Evolutionary conservation across 2,113 vertebrate species (phyloP), one percentile per base, ranked within the genome.

Genomic region (Podiceps cristatus): DNA sequence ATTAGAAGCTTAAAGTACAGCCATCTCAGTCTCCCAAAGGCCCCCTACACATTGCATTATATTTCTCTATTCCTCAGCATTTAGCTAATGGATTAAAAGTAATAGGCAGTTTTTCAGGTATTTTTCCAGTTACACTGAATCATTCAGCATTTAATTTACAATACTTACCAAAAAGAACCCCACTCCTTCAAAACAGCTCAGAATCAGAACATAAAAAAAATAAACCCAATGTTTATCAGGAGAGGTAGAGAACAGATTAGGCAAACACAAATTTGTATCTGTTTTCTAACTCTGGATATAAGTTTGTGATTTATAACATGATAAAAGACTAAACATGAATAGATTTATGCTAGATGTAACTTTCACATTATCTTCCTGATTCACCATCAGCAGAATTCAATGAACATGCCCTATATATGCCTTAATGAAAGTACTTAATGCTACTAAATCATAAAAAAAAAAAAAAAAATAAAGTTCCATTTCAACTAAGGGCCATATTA

Each of bases 141-240:
- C 12, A 8, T 64, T 73, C 63, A 77, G 11, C 13, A 50, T 86
- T 86, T 74, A 17, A 25, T 76, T 91, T 83, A 28, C 2, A 58
- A 9, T 62, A 56, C 33, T 80, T 27, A 84, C 18, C 3, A 42
- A 64, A 33, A 18, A 37, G 37, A 1, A 0, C 0, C 1, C 10
- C 6, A 83, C 2, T 6, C 6, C 8, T 88, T 90, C 19, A 73
- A 68, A 78, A 52, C 5, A 64, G 6, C 37, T 74, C 27, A 44
- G 47, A 56, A 37, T 31, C 18, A 82, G 91, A 88, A 24, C 25
- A 28, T 29, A 55, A 35, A 40, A 75, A 18, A 78, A 55, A 62
- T 37, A 84, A 93, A 17, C 4, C 7, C 7, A 37, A 3, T 1
- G 3, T 63, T 68, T 60, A 4, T 35, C 19, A 6, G 17, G 10